Conservation (phyloP, 1,140 invertebrate genomes). For the Drosophila cardini region DNA sequence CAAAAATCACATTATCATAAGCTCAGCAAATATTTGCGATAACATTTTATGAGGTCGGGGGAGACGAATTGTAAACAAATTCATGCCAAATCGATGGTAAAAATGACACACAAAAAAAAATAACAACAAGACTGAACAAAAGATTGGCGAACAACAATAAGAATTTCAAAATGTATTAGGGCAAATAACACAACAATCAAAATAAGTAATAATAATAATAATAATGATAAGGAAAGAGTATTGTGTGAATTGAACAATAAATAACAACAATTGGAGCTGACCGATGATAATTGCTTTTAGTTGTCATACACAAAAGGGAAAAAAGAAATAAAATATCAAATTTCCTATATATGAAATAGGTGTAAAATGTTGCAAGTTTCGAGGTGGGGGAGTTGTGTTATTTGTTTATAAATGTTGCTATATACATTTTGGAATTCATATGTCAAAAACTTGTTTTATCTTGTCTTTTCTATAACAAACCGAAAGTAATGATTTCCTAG, state of each 20-base stretch:
- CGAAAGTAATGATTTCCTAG: constrained; percentile 19
- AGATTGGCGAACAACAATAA: constrained; percentile 29
- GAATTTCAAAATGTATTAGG: constrained; percentile 61
- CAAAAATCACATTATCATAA: constrained; percentile 42
- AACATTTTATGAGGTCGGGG: constrained; percentile 33
- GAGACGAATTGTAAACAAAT: constrained; percentile 17
- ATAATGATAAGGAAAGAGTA: constrained; percentile 32
- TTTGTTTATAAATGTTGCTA: constrained; percentile 14
- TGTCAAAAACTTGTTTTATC: not conserved
- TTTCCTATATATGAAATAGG: not conserved
- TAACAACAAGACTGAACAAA: constrained; percentile 18
- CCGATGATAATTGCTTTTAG: constrained; percentile 25
- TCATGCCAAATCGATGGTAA: constrained; percentile 23
- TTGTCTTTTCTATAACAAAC: not conserved
- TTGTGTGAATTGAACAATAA: constrained; percentile 45
- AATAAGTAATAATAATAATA: constrained; percentile 35
- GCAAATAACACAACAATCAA: constrained; percentile 36
- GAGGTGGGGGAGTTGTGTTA: not conserved
- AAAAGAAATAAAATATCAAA: constrained; percentile 19
- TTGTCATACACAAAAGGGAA: constrained; percentile 17
- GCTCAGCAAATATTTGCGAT: constrained; percentile 67
- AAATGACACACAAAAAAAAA: constrained; percentile 46
- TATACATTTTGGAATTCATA: constrained; percentile 35
- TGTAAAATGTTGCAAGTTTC: constrained; percentile 1
- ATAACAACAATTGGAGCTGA: constrained; percentile 20